Evolutionary conservation across 2,888 invertebrate genomes (phyloP), one percentile per base, ranked within the genome.

Genomic region (Dichetophora obliterata): DNA sequence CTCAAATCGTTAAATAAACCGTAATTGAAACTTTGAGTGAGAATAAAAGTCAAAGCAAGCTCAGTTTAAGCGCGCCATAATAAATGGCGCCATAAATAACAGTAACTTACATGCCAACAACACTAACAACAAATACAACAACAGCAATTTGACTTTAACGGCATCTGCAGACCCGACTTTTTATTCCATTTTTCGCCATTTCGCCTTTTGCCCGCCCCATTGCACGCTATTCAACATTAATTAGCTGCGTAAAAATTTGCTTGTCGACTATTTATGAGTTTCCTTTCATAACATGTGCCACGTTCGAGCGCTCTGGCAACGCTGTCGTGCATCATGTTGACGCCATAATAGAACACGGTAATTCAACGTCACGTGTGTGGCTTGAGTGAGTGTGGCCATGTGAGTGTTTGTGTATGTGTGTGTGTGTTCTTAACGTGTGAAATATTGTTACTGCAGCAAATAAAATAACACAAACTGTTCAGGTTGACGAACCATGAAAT

Each of bases 211-310:
- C n/a, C 52, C 11, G 52, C 54, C 27, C 27, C 54, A 27, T 54
- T 31, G 24, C 59, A 59, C 59, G 27, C 59, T 22, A 59, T 59
- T 22, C 31, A 27, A 54, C 70, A 70, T 70, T 70, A 70, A 70
- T 70, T 70, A 70, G 31, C 34, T 22, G 54, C 4, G 54, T 52
- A 54, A 34, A 54, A 70, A 59, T 70, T 70, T 70, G 11, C 50
- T 54, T 54, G 34, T 54, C 52, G 31, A 70, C 52, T 52, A 70
- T 70, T 70, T 70, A 70, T 52, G 70, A 70, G 54, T 52, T 70
- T 52, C 34, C 31, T 54, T 52, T 68, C n/a, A 19, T 34, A 34
- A 54, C 31, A 69, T 34, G 34, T n/a, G 70, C 6, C 54, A 24
- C 34, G 19, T 22, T 48, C 22, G 22, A 43, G 11, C 43, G 22